phyloP scores from a whole-genome alignment of 2,888 invertebrate species.

The Chrysomela aeneicollis region DNA sequence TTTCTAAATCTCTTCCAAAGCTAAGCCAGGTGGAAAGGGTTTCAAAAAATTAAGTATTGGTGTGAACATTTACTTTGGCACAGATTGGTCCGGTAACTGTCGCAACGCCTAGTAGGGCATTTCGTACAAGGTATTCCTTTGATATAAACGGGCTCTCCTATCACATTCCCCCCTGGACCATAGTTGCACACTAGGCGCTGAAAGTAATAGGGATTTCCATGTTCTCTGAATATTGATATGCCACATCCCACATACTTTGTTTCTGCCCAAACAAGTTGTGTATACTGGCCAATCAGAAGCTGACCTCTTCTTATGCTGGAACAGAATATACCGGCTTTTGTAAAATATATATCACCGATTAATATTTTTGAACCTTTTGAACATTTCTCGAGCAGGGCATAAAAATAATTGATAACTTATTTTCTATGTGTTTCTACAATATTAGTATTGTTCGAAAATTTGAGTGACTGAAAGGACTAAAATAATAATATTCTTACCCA shows the following conservation, averaged over 20 bases:
- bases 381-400: too few relatives aligned
- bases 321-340: too few relatives aligned
- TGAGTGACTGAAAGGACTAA: too few relatives aligned
- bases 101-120: conserved; percentile 39
- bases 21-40: too few relatives aligned
- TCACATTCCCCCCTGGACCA: conserved; percentile 44
- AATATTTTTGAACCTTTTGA: too few relatives aligned
- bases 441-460: too few relatives aligned
- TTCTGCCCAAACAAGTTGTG: conserved; percentile 45
- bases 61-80: conserved; percentile 34
- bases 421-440: too few relatives aligned
- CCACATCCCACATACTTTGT: conserved; percentile 46
- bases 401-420: conserved; percentile 5
- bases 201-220: conserved; percentile 28
- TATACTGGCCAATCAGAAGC: conserved; percentile 44
- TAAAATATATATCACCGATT: too few relatives aligned
- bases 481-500: conserved; percentile 33
- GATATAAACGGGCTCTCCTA: conserved; percentile 40
- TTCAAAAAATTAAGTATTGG: too few relatives aligned
- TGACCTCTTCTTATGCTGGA: conserved; percentile 41
- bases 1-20: too few relatives aligned
- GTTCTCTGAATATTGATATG: conserved; percentile 38
- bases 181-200: conserved; percentile 47
- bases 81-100: conserved; percentile 36
- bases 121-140: conserved; percentile 42